Evolutionary conservation across 2,888 invertebrate genomes (phyloP), one percentile per base, ranked within the genome.

Genomic region (Podabrus alpinus): DNA sequence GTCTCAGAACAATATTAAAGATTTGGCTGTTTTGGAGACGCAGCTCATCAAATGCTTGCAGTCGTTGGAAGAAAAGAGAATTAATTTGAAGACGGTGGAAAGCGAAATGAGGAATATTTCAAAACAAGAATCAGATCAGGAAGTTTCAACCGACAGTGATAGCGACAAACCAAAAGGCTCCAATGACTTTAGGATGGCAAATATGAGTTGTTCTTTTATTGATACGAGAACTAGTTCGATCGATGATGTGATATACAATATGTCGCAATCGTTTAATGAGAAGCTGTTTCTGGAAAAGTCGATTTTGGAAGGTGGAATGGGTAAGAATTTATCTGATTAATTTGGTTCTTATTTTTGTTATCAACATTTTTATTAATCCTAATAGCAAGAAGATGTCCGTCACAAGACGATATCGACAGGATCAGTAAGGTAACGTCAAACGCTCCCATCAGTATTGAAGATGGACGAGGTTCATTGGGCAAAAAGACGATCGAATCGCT

Each of bases 341-440:
- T 45, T 13, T 15, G 3, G n/a, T n/a, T 69, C 13, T 15, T 68
- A 60, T 19, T 17, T 45, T 45, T 9, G 9, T 45, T n/a, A 1
- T 24, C 9, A 24, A 24, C 0, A 4, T 3, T 45, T n/a, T 45
- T n/a, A 9, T 45, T 45, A 7, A 11, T 62, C 69, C 2, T 74
- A 71, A 9, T 67, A 73, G 78, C 73, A 21, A 78, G 75, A 71
- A 84, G 86, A 80, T 86, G 83, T 77, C 94, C 94, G 0, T 94
- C 94, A n/a, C 94, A 94, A 85, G 95, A 95, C 82, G 95, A 95
- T 84, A 94, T 95, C 74, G 95, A 95, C 85, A 90, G 95, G 81
- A 96, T 96, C 84, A 94, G 94, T n/a, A 93, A 94, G 86, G 94
- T 96, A n/a, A 95, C 95, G 0, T 92, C 92, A 15, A 93, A 94